phyloP scores from a whole-genome alignment of 2,888 invertebrate species.

The Drosophila subquinaria region DNA sequence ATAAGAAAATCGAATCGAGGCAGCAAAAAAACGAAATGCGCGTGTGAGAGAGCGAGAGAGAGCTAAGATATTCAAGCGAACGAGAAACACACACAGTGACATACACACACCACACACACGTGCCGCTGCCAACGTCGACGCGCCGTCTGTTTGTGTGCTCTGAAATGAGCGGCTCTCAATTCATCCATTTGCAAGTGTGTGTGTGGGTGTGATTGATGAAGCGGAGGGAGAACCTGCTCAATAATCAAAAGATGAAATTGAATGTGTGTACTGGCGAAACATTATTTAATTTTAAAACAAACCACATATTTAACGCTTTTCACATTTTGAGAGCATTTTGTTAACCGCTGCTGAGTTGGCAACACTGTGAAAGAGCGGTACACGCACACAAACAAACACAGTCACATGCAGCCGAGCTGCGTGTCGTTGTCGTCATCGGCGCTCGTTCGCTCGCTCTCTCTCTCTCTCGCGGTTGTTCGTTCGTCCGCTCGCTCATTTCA shows the following conservation, averaged over 20 bases:
- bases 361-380: constrained; percentile 57
- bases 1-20: constrained; percentile 63
- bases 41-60: constrained; percentile 55
- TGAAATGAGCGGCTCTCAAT: constrained; percentile 14
- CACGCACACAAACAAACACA: constrained; percentile 27
- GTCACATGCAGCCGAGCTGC: constrained; percentile 40
- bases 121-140: constrained; percentile 60
- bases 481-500: constrained; percentile 68
- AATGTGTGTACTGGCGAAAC: constrained; percentile 25
- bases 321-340: constrained; percentile 43
- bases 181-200: constrained; percentile 12
- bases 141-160: constrained; percentile 52
- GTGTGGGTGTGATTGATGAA: neutral
- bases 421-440: constrained; percentile 32
- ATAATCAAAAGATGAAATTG: constrained; percentile 20
- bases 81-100: constrained; percentile 31
- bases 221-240: constrained; percentile 14
- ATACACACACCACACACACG: constrained; percentile 51
- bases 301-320: constrained; percentile 51
- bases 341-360: constrained; percentile 66
- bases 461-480: constrained; percentile 29
- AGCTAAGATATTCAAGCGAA: constrained; percentile 44
- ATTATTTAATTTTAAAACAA: constrained; percentile 52
- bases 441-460: constrained; percentile 13
- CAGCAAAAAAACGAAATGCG: constrained; percentile 54